phyloP scores from a whole-genome alignment of 2,113 vertebrate species.

The Calonectris borealis region DNA sequence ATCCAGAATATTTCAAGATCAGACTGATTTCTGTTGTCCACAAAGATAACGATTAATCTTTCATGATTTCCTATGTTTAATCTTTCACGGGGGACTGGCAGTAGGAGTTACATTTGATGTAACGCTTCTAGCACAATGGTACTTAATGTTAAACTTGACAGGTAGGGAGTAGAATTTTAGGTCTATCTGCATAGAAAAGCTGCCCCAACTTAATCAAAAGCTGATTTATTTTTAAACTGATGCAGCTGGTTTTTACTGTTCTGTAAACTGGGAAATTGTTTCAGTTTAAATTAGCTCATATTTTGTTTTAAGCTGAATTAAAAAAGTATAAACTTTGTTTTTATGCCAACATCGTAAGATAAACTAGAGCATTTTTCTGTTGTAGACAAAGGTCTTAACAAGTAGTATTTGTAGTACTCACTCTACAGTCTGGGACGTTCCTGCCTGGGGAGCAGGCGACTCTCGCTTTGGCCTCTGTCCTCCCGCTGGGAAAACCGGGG shows the following conservation, averaged over 20 bases:
- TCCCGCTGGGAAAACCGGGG: not conserved
- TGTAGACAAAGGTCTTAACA: not conserved
- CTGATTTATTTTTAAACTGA: not conserved
- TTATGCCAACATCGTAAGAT: not conserved
- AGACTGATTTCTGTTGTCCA: not conserved
- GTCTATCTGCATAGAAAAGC: not conserved
- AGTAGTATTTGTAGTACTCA: not conserved
- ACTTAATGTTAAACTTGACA: not conserved
- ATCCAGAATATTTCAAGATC: not conserved
- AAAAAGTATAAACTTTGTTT: not conserved
- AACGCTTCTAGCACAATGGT: not conserved
- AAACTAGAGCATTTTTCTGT: not conserved
- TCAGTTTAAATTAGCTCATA: not conserved
- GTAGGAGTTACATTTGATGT: not conserved
- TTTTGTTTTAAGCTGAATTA: slow-evolving; percentile 2
- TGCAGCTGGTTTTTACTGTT: not conserved
- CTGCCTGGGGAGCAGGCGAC: not conserved
- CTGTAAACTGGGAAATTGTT: not conserved
- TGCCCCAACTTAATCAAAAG: not conserved
- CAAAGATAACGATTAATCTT: not conserved
- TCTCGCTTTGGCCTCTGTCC: not conserved
- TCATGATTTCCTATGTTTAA: not conserved
- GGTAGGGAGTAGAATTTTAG: not conserved
- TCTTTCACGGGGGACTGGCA: not conserved
- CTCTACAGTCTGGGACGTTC: not conserved